Evolutionary conservation across 1,140 invertebrate species (phyloP).

Genomic region (Trypoxylus dichotomus): DNA sequence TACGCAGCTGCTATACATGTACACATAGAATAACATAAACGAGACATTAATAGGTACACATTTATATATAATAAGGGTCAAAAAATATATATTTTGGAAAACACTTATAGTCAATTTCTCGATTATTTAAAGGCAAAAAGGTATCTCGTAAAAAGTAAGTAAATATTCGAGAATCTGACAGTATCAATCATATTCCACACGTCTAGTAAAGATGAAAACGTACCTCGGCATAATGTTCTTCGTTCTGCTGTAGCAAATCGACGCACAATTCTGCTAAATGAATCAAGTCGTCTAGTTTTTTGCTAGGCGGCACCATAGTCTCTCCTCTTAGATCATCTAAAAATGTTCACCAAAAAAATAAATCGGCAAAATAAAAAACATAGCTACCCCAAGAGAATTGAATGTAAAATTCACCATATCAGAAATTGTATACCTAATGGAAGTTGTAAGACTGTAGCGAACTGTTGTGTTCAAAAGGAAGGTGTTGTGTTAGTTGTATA

Average conservation of each 20-base stretch:
- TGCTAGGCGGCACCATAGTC: conserved; percentile 76
- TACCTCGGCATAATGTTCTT: conserved; percentile 99
- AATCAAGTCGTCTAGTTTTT: conserved; percentile 95
- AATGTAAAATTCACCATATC: not conserved
- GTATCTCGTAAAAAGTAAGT: no score
- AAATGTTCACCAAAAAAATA: conserved; percentile 35
- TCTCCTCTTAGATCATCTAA: conserved; percentile 82
- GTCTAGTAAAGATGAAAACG: conserved; percentile 35
- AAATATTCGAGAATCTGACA: not conserved
- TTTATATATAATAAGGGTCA: conserved; percentile 36
- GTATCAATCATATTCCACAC: not conserved
- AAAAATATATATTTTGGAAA: not conserved
- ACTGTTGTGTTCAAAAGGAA: not conserved
- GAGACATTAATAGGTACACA: conserved; percentile 38
- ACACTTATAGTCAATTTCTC: not conserved
- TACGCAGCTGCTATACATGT: conserved; percentile 53
- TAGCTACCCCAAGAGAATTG: not conserved
- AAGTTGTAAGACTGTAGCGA: not conserved
- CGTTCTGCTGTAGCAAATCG: conserved; percentile 97
- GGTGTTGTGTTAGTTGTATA: conserved; percentile 6
- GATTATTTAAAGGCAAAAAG: not conserved
- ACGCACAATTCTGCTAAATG: conserved; percentile 97
- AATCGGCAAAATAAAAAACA: not conserved
- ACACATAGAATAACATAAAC: conserved; percentile 52
- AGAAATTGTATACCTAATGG: not conserved